Evolutionary conservation across 2,888 invertebrate species (phyloP), one percentile per base, ranked within the genome.

Genomic region (Watsonalla cultraria): DNA sequence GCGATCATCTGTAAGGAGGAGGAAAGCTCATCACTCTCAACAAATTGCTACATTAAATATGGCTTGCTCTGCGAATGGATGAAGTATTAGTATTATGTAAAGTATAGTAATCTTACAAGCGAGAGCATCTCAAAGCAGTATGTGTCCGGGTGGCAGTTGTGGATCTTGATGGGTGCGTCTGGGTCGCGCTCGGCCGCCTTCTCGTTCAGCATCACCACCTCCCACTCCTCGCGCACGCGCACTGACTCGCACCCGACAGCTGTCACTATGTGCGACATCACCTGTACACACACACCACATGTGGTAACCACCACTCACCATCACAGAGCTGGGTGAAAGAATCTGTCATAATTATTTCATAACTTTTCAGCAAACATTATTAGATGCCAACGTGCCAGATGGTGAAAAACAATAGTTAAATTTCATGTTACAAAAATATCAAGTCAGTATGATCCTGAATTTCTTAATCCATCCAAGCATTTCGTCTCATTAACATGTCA

Each of bases 81-180:
- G 2, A n/a, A 42, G 8, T 7, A 5, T 11, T n/a, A 33, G 5
- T 9, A n/a, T 34, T n/a, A 4, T 46, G n/a, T 9, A 13, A 47
- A 2, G 45, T n/a, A 33, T 37, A 35, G 24, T 0, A 35, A 6
- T 51, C 69, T 64, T 24, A 93, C 98, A 95, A 98, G 95, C 5
- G 98, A 98, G 24, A 99, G 88, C 96, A 99, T 97, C 91, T 99
- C 98, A 78, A 98, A 99, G 86, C 98, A 98, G 82, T 98, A 99
- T n/a, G 97, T 97, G 81, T 99, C 98, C 2, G 84, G 86, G 51
- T 72, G 65, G 37, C 24, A 70, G 72, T 0, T 51, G 82, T 65
- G 61, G 81, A 24, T 24, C 67, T 72, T 68, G 0, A 69, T 64
- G 65, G 72, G 70, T 34, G 83, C 76, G 4, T 68, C 68, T 6